A percentile compares a stretch with the other conserved stretches of the same genome.
Evolutionary conservation across 2,888 invertebrate genomes (phyloP).

Genomic region (Cylindroiulus punctatus): DNA sequence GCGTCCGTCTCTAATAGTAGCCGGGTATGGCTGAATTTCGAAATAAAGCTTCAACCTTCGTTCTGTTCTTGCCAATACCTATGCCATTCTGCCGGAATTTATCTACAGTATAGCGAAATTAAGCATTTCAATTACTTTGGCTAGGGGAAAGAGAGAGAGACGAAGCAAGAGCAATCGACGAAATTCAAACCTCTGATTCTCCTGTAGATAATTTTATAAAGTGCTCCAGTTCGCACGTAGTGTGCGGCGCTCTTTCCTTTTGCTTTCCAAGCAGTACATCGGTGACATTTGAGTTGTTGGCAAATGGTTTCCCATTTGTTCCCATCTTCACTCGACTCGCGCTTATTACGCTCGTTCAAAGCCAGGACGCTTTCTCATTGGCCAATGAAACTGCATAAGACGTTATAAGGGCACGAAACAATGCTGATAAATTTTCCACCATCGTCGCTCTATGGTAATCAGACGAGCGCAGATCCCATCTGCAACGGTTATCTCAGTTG

Average conservation of each 20-base stretch:
- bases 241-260: background rate
- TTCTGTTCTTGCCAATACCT: no score
- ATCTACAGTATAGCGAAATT: constrained; percentile 2
- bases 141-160: background rate
- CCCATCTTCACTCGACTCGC: constrained; percentile 35
- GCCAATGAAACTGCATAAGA: constrained; percentile 47
- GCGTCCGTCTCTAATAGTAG: no score
- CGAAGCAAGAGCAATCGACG: constrained; percentile 4
- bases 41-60: no score
- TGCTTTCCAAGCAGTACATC: background rate
- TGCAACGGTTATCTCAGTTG: constrained; percentile 10
- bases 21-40: no score
- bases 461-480: constrained; percentile 26
- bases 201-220: constrained; percentile 19
- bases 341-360: constrained; percentile 43
- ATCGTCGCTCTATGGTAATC: constrained; percentile 47
- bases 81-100: background rate
- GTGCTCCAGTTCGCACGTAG: background rate
- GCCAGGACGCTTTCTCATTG: constrained; percentile 14
- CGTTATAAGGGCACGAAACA: constrained; percentile 40
- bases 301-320: constrained; percentile 47
- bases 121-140: constrained; percentile 43
- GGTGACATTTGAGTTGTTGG: constrained; percentile 23
- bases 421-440: constrained; percentile 44
- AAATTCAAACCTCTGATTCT: constrained; percentile 7